phyloP scores from a whole-genome alignment of 2,888 invertebrate genomes.

The Pyrochroa serraticornis region DNA sequence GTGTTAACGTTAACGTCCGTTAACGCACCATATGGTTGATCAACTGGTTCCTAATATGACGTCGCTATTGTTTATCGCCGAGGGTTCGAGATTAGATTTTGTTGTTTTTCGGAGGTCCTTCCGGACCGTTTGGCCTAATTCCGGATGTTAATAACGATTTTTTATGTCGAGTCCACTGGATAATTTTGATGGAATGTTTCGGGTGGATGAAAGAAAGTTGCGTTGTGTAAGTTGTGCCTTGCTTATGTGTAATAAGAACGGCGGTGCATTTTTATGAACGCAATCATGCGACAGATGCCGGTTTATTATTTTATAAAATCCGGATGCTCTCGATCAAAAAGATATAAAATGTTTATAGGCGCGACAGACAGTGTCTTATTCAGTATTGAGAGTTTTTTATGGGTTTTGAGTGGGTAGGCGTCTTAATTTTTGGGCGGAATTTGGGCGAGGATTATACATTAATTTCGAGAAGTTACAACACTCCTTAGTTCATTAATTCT shows the following conservation, averaged over 20 bases:
- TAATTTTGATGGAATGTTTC: too few species aligned
- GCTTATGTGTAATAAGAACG: constrained; percentile 22
- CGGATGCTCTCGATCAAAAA: constrained; percentile 41
- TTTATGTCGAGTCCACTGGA: too few species aligned
- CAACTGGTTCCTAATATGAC: constrained; percentile 51
- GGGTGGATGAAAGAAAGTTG: too few species aligned
- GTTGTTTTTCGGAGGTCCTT: constrained; percentile 46
- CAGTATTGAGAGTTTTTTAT: constrained; percentile 16
- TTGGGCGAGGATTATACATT: too few species aligned
- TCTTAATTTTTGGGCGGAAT: not conserved
- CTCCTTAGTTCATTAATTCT: too few species aligned
- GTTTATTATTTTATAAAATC: constrained; percentile 45
- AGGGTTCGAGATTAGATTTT: constrained; percentile 48
- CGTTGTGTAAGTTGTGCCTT: constrained; percentile 3
- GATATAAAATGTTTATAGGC: constrained; percentile 39
- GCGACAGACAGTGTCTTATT: constrained; percentile 26
- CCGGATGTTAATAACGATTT: too few species aligned
- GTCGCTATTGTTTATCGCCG: constrained; percentile 52
- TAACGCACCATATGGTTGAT: constrained; percentile 55
- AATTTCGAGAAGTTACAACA: too few species aligned
- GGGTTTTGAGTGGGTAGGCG: not conserved
- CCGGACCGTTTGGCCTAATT: constrained; percentile 30
- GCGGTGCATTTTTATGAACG: constrained; percentile 39
- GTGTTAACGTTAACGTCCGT: too few species aligned
- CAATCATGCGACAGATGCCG: constrained; percentile 45